phyloP scores from a whole-genome alignment of 2,797 vertebrate genomes.

The Anguilla megastoma region DNA sequence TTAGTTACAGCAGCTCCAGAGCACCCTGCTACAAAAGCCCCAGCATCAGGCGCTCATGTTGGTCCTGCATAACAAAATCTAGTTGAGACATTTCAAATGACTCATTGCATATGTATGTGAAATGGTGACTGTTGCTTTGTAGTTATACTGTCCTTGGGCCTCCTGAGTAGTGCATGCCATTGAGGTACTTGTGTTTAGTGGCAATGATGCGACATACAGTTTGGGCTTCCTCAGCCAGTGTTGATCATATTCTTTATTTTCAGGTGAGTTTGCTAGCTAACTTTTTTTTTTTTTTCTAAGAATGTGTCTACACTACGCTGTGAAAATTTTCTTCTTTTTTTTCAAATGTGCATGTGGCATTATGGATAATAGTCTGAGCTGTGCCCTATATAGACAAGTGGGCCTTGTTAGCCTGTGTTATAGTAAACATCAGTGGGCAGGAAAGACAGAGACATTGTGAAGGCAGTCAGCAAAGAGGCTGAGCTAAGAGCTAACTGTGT shows the following conservation, averaged over 20 bases:
- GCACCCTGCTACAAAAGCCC: neutral
- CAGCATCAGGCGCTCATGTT: neutral
- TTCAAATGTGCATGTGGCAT: neutral
- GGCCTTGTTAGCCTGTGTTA: neutral
- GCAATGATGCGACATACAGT: neutral
- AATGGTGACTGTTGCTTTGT: neutral
- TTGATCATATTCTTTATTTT: too few species aligned
- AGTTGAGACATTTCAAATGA: neutral
- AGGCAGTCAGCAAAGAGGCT: slow-evolving; percentile 3
- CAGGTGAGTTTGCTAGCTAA: neutral
- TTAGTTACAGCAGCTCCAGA: neutral
- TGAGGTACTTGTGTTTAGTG: neutral
- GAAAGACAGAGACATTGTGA: neutral
- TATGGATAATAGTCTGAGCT: neutral
- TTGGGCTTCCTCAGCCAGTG: too few species aligned
- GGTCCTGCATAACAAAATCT: neutral
- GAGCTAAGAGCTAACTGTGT: neutral
- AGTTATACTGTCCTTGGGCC: too few species aligned
- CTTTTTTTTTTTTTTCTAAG: neutral
- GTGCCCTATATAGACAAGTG: neutral
- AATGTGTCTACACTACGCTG: neutral
- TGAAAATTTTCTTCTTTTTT: neutral
- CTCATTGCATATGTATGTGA: neutral
- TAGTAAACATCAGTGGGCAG: neutral
- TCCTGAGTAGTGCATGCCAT: neutral